phyloP scores from a whole-genome alignment of 1,140 invertebrate genomes.

The Meloidogyne hapla region DNA sequence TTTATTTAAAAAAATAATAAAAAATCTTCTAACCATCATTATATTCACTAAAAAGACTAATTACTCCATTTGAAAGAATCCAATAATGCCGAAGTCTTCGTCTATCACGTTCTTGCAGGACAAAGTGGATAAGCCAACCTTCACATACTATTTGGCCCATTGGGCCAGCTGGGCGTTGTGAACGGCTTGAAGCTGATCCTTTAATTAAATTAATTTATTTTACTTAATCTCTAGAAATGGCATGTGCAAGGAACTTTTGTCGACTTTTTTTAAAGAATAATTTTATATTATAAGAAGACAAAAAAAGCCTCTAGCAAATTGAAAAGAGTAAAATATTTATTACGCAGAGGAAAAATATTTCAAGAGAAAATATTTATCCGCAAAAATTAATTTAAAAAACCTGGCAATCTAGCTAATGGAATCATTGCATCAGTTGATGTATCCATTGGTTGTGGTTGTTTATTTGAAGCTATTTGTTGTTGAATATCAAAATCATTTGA shows the following conservation, averaged over 20 bases:
- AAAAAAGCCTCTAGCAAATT: no score
- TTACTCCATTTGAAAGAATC: constrained; percentile 56
- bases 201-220: neutral
- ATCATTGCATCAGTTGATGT: constrained; percentile 44
- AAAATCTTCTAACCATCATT: constrained; percentile 50
- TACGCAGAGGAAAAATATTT: no score
- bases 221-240: neutral
- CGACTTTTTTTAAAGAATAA: no score
- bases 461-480: constrained; percentile 14
- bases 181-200: constrained; percentile 55
- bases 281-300: no score
- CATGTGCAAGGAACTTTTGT: no score
- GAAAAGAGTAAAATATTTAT: no score
- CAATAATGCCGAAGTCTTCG: constrained; percentile 60
- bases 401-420: constrained; percentile 51
- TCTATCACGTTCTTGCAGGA: constrained; percentile 38
- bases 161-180: constrained; percentile 30
- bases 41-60: constrained; percentile 62
- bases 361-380: neutral
- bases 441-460: constrained; percentile 21
- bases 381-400: neutral
- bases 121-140: constrained; percentile 63
- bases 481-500: constrained; percentile 43
- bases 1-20: neutral
- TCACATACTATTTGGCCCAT: constrained; percentile 49